Percentiles rank a stretch among this genome's conserved stretches.
phyloP scores from a whole-genome alignment of 2,888 invertebrate species.

The Microplitis deprimator region DNA sequence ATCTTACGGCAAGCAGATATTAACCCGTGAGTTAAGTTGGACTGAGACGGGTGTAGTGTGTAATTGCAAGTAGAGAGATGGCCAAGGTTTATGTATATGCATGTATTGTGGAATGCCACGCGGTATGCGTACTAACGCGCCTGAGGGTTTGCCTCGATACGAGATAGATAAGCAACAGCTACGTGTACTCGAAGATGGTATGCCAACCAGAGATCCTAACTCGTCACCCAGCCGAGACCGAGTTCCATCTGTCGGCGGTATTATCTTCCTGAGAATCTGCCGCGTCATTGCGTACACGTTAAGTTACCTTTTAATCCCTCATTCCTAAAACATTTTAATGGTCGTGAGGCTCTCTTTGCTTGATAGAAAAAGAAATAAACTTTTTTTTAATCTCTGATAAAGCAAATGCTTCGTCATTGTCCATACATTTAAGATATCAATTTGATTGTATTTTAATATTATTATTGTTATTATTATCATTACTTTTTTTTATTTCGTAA shows the following conservation, averaged over 20 bases:
- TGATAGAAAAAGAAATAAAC: not conserved
- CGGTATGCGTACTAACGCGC: constrained; percentile 61
- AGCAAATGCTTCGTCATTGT: not conserved
- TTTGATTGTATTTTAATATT: not conserved
- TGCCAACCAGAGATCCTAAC: constrained; percentile 50
- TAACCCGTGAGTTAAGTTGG: not conserved
- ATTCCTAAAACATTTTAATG: constrained; percentile 4
- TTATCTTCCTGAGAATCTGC: constrained; percentile 57
- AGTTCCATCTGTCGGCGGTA: constrained; percentile 59
- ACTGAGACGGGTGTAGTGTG: constrained; percentile 44
- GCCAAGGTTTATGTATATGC: not conserved
- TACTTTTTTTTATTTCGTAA: too few species aligned
- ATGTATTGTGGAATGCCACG: constrained; percentile 63
- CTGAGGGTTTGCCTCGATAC: constrained; percentile 56
- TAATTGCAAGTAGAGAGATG: constrained; percentile 63
- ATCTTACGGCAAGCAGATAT: constrained; percentile 9
- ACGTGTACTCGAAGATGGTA: constrained; percentile 64
- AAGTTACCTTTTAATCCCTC: constrained; percentile 30
- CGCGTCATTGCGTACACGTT: constrained; percentile 57
- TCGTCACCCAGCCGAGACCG: constrained; percentile 40
- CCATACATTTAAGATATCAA: not conserved
- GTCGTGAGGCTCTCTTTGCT: constrained; percentile 24
- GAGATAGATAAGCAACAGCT: constrained; percentile 61
- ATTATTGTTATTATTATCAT: not conserved
- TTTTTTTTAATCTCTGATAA: constrained; percentile 9